Evolutionary conservation across 2,797 vertebrate genomes (phyloP).

Genomic region (Tenualosa thibaudeaui): DNA sequence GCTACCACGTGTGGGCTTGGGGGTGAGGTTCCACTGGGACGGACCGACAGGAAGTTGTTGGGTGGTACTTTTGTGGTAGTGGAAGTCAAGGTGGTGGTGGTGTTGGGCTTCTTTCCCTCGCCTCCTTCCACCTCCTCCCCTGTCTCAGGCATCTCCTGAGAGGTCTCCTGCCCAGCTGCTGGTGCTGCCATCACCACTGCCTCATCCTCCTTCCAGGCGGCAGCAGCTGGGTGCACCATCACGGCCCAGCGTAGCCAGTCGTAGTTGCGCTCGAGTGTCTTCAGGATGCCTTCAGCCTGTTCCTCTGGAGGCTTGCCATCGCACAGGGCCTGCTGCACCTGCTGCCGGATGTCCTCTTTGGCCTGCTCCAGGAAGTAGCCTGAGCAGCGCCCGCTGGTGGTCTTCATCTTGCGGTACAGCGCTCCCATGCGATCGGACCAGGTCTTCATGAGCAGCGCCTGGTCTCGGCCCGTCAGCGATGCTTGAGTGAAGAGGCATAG

Average conservation of each 20-base stretch:
- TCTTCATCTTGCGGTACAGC: slow-evolving; percentile 72
- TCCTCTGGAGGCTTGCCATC: slow-evolving; percentile 57
- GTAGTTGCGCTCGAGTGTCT: slow-evolving; percentile 71
- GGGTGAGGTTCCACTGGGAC: slow-evolving; percentile 19
- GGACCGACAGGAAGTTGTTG: slow-evolving; percentile 61
- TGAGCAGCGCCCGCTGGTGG: slow-evolving; percentile 62
- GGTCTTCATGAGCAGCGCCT: slow-evolving; percentile 68
- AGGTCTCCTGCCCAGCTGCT: neutral
- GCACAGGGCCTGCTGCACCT: slow-evolving; percentile 57
- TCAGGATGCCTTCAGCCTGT: slow-evolving; percentile 60
- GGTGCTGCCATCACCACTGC: slow-evolving; percentile 35
- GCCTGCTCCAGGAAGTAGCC: slow-evolving; percentile 73
- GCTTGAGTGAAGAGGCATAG: slow-evolving; percentile 73
- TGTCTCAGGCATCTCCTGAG: neutral
- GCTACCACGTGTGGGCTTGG: slow-evolving; percentile 64
- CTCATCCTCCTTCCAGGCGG: slow-evolving; percentile 44
- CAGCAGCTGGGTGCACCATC: slow-evolving; percentile 65
- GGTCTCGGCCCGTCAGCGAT: slow-evolving; percentile 67
- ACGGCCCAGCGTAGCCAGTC: slow-evolving; percentile 78
- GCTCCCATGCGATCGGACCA: slow-evolving; percentile 71
- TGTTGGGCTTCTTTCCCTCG: slow-evolving; percentile 5
- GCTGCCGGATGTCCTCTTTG: slow-evolving; percentile 62
- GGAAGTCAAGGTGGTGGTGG: neutral
- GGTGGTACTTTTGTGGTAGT: neutral
- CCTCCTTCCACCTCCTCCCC: neutral